Evolutionary conservation across 2,888 invertebrate species (phyloP), one percentile per base, ranked within the genome.

Genomic region (Drosophila mayaguana): DNA sequence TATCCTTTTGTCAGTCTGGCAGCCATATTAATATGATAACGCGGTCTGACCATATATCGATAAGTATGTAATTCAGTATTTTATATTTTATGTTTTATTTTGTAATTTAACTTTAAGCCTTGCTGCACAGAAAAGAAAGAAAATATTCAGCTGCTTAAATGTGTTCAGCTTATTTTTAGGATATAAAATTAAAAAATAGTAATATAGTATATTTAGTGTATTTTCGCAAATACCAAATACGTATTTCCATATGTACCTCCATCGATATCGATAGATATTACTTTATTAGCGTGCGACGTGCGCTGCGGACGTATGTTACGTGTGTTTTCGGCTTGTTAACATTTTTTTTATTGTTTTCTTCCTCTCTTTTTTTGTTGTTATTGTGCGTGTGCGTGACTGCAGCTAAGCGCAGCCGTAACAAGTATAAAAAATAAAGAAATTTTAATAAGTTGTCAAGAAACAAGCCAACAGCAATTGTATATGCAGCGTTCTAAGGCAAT

Each of bases 271-370:
- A 79, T 77, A 77, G 42, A 14, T 18, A 11, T 57, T 36, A 75
- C 42, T 79, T 78, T 75, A 71, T 78, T 72, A 79, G 79, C 77
- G 80, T 79, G 75, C 75, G 79, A 76, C 78, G 76, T 69, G 63
- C 77, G 72, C 73, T 76, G 62, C 72, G 73, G 76, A 76, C 78
- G 78, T 80, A 87, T 85, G 83, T 88, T 88, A 88, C 88, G 84
- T 84, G 88, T 84, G 85, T 83, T 84, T 88, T 84, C 86, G 88
- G 83, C 88, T 78, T 85, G 70, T 75, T 68, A 72, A 78, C 63
- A 74, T 78, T 84, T 66, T 53, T 55, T 66, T 65, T 68, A 16
- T 46, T 46, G 78, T 78, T 82, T 83, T 72, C 69, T 71, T 78
- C 66, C 72, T 69, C 64, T 68, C 18, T 54, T 28, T 9, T 34